Evolutionary conservation across 2,113 vertebrate species (phyloP).

Genomic region (Axis porcinus): DNA sequence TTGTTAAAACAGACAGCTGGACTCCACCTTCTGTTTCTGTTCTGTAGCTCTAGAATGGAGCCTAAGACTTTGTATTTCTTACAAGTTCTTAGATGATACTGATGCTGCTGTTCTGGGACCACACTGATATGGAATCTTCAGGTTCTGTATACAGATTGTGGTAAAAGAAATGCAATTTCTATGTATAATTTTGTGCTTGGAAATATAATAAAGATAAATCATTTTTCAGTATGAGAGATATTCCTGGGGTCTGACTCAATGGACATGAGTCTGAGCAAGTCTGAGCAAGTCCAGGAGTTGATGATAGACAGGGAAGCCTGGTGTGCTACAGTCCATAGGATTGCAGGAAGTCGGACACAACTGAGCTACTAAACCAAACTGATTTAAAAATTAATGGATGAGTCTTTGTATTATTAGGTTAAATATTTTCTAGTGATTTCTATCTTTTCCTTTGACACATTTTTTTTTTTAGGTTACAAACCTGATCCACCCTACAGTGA

Average conservation of each 20-base stretch:
- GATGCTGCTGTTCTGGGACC: background rate
- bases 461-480: background rate
- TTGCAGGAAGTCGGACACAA: background rate
- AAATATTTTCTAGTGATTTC: background rate
- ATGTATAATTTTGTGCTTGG: background rate
- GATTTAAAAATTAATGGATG: background rate
- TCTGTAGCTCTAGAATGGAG: background rate
- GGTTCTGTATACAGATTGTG: background rate
- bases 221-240: background rate
- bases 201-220: background rate
- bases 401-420: background rate
- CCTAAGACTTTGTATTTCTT: background rate
- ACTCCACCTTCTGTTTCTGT: background rate
- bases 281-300: background rate
- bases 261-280: background rate
- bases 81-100: background rate
- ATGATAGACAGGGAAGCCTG: background rate
- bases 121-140: background rate
- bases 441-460: background rate
- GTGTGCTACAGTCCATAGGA: background rate
- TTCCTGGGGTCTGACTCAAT: background rate
- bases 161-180: background rate
- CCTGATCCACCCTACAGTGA: too few relatives aligned
- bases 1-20: background rate
- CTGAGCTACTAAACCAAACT: background rate